Conservation (phyloP, 2,797 vertebrate species). For the Myotis myotis region DNA sequence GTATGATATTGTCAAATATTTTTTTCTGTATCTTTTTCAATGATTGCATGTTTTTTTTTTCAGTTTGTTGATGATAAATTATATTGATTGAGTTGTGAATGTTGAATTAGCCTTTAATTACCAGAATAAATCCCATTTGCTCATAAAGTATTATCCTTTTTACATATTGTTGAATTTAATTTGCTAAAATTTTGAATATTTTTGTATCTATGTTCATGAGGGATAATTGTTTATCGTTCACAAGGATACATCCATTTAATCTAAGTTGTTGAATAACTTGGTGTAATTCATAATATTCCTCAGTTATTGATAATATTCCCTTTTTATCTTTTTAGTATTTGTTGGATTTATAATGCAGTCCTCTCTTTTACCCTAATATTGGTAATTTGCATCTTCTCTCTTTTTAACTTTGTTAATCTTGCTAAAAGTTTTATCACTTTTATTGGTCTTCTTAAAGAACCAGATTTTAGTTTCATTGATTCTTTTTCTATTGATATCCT, state of each 20-base stretch:
- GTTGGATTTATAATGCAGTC: not conserved
- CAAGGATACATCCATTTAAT: not conserved
- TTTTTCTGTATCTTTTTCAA: not conserved
- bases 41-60: not conserved
- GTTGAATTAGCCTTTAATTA: not conserved
- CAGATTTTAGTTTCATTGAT: not conserved
- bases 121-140: not conserved
- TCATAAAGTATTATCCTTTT: not conserved
- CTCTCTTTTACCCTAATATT: not conserved
- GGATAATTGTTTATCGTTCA: not conserved
- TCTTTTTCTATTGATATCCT: conserved; percentile 1
- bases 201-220: not conserved
- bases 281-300: not conserved
- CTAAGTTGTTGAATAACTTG: not conserved
- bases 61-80: not conserved
- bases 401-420: conserved; percentile 21
- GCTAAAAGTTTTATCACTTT: not conserved
- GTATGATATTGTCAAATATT: not conserved
- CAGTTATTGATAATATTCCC: not conserved
- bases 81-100: not conserved
- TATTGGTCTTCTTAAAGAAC: not conserved
- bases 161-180: not conserved
- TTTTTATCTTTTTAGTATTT: not conserved
- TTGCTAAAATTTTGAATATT: conserved; percentile 14
- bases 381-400: not conserved